Percentiles rank a stretch among this genome's conserved stretches.
phyloP scores from a whole-genome alignment of 2,797 vertebrate genomes.

The Sebastes variabilis region DNA sequence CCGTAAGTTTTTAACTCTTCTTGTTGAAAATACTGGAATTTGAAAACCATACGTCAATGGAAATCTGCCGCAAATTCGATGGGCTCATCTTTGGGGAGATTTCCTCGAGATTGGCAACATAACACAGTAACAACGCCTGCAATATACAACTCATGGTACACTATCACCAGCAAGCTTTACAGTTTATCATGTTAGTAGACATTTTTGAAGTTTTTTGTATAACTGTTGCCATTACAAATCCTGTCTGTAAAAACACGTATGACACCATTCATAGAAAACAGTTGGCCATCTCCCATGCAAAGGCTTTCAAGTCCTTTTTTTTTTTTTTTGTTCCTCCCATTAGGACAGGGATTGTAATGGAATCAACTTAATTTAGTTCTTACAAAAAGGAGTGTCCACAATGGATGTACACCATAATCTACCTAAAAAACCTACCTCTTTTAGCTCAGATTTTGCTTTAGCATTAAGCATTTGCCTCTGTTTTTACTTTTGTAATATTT shows the following conservation, averaged over 20 bases:
- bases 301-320: constrained; percentile 43
- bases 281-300: constrained; percentile 52
- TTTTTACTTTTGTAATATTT: constrained; percentile 87
- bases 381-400: constrained; percentile 75
- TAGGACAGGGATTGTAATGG: constrained; percentile 79
- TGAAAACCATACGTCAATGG: constrained; percentile 35
- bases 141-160: constrained; percentile 76
- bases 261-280: constrained; percentile 45
- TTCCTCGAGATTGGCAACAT: constrained; percentile 39
- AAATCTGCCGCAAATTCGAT: constrained; percentile 27
- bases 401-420: constrained; percentile 83
- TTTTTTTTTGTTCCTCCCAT: constrained; percentile 37
- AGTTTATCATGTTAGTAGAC: constrained; percentile 58
- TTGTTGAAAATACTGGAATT: constrained; percentile 59
- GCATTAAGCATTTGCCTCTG: constrained; percentile 84
- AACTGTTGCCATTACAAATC: constrained; percentile 73
- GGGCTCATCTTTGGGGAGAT: constrained; percentile 29
- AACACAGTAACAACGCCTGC: constrained; percentile 66
- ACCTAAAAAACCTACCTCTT: constrained; percentile 83
- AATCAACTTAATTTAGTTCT: constrained; percentile 77
- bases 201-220: constrained; percentile 63
- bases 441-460: constrained; percentile 82
- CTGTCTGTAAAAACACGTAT: constrained; percentile 58
- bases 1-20: constrained; percentile 42
- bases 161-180: constrained; percentile 83